Conservation (phyloP, 1,140 invertebrate species). For the Lysiphlebus fabarum region DNA sequence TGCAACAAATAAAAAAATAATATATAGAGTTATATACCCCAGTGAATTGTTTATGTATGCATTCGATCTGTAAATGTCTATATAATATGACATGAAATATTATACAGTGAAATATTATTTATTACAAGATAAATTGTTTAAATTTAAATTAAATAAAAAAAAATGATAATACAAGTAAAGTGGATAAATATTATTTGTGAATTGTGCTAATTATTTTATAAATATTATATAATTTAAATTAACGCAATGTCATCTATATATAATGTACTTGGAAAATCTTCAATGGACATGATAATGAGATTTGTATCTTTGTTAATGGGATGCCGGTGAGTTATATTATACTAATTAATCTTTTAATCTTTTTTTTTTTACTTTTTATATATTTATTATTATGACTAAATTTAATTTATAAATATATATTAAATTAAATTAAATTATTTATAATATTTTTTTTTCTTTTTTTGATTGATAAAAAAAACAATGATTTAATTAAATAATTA, state of each 20-base stretch:
- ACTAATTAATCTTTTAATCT: too few species aligned
- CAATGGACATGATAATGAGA: slow-evolving; percentile 16
- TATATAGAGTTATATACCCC: neutral
- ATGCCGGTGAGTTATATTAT: slow-evolving; percentile 15
- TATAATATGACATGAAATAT: too few species aligned
- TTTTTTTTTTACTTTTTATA: too few species aligned
- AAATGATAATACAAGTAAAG: slow-evolving; percentile 17
- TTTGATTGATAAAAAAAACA: too few species aligned
- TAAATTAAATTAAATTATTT: neutral
- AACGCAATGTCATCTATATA: slow-evolving; percentile 18
- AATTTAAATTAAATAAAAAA: slow-evolving; percentile 1
- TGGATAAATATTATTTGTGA: slow-evolving; percentile 12
- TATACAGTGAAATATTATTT: too few species aligned
- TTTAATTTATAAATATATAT: neutral
- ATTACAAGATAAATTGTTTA: neutral
- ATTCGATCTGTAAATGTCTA: neutral
- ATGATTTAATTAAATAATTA: too few species aligned
- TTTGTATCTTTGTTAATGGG: neutral
- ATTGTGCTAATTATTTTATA: slow-evolving; percentile 12
- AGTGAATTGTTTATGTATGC: neutral
- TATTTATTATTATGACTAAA: too few species aligned
- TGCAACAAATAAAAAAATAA: too few species aligned
- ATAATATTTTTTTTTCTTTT: neutral
- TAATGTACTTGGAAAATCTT: slow-evolving; percentile 18
- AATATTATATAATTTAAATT: neutral